Percentiles rank a stretch among this genome's conserved stretches.
These are phyloP conservation scores for Sialia sialis DNA, from an alignment of 2,113 vertebrate species.

Conservation along the genomic window DNA sequence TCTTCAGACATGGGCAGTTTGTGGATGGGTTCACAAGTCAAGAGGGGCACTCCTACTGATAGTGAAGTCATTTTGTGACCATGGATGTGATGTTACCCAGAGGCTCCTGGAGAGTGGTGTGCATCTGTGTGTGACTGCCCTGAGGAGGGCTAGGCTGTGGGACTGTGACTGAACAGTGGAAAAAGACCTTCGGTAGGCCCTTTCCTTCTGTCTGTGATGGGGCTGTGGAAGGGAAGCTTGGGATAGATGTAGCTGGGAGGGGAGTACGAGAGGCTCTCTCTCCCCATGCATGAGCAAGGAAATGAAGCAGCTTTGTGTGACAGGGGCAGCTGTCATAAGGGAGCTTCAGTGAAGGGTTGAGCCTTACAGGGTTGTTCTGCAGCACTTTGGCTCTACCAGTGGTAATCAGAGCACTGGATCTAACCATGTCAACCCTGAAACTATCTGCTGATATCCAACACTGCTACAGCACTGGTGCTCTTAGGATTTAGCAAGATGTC, in stretches of 20 bases:
- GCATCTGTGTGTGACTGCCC: not conserved
- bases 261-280: not conserved
- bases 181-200: not conserved
- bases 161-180: not conserved
- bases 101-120: not conserved
- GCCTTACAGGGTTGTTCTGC: not conserved
- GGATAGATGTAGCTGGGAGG: not conserved
- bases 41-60: not conserved
- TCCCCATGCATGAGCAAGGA: fast-evolving
- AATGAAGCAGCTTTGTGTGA: not conserved
- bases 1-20: not conserved
- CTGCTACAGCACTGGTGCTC: not conserved
- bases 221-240: not conserved
- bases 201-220: not conserved
- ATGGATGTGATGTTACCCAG: not conserved
- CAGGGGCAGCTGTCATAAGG: not conserved
- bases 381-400: not conserved
- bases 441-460: not conserved
- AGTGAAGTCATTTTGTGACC: not conserved
- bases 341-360: not conserved
- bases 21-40: not conserved
- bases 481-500: not conserved
- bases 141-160: not conserved
- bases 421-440: not conserved
- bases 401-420: not conserved